These are phyloP conservation scores for Elephantulus edwardii DNA, from an alignment of 2,113 vertebrate species.

Conservation along the genomic window DNA sequence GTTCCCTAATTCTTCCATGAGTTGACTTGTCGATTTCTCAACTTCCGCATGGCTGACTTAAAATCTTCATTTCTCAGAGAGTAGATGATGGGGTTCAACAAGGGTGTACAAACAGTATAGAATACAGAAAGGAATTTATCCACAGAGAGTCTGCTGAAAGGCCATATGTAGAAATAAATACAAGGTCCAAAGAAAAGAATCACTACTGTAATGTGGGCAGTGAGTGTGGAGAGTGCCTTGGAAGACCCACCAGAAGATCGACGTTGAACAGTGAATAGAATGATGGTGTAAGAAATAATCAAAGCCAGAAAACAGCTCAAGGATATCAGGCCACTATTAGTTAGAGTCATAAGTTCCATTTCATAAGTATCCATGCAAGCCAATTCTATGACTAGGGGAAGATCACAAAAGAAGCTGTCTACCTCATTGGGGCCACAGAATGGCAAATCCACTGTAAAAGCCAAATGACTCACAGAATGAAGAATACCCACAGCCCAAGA, in stretches of 20 bases:
- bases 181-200: constrained; percentile 51
- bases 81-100: constrained; percentile 76
- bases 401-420: constrained; percentile 78
- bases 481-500: constrained; percentile 77
- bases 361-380: constrained; percentile 71
- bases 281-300: constrained; percentile 65
- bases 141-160: constrained; percentile 67
- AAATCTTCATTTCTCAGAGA: constrained; percentile 75
- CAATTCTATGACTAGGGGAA: constrained; percentile 72
- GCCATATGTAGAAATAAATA: constrained; percentile 75
- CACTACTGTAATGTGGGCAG: constrained; percentile 66
- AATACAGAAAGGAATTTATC: constrained; percentile 74
- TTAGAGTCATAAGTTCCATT: constrained; percentile 67
- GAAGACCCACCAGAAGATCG: constrained; percentile 48
- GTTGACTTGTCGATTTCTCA: constrained; percentile 31
- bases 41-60: constrained; percentile 65
- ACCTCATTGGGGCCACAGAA: constrained; percentile 80
- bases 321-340: constrained; percentile 74
- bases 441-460: constrained; percentile 66
- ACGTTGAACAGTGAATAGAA: constrained; percentile 35
- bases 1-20: constrained; percentile 41
- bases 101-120: constrained; percentile 69
- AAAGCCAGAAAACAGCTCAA: constrained; percentile 68
- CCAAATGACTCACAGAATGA: constrained; percentile 73
- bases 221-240: constrained; percentile 71